Base-by-base conservation (phyloP, 2,888 invertebrate species). In the Steromphala cineraria region DNA sequence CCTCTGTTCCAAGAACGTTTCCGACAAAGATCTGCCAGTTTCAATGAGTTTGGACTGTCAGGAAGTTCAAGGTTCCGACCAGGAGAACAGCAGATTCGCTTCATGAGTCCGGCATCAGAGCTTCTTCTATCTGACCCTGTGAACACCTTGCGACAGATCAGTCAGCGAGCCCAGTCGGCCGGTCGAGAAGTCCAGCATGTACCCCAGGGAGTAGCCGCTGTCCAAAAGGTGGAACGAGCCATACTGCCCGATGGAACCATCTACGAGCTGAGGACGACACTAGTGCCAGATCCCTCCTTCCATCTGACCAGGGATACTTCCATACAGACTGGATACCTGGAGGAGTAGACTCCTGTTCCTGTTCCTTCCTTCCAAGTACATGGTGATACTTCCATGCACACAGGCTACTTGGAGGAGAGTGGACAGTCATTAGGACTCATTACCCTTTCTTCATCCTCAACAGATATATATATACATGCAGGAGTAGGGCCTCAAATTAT, bases 141-240 rank as follows among this genome's bases (percentile, higher is more conserved):
- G 71, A 36, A 36, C 17, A 71, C 40, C 3, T 40, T 71, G n/a
- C 10, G 36, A 10, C 36, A 71, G 71, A 71, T 71, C 31, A 71
- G 71, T 40, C 31, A 40, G 71, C 28, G 71, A 36, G 71, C 71
- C 19, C 28, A 40, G 40, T 28, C 31, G n/a, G 19, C 36, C 10
- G 19, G 71, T 17, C 17, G 19, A 15, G 71, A 71, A n/a, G 40
- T 71, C 19, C 71, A 40, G 36, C 31, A 71, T 13, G 71, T 71
- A 5, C 71, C 71, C 4, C 71, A 71, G 10, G 71, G 71, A 8
- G 71, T 71, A 15, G 71, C 71, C 7, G 71, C 71, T 17, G 71
- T 71, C 36, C 71, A 71, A 40, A 71, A 71, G 40, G 31, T 71
- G n/a, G 71, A 71, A 36, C 71, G 71, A 36, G 71, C 71, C 71